phyloP scores from a whole-genome alignment of 2,797 vertebrate species.

The Poecilia picta region DNA sequence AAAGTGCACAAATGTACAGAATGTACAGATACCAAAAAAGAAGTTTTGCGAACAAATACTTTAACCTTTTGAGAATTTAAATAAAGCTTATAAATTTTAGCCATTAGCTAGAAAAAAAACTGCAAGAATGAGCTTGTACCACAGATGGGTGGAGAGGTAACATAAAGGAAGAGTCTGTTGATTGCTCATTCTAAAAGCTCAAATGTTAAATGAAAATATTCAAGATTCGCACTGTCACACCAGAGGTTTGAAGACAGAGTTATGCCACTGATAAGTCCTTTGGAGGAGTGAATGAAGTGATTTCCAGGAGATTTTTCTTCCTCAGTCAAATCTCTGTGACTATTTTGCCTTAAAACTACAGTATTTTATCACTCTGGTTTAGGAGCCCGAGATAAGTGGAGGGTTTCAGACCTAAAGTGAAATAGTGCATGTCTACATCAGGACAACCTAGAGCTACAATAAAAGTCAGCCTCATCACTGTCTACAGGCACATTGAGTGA shows the following conservation, averaged over 20 bases:
- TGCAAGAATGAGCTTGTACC: not conserved
- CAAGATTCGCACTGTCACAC: not conserved
- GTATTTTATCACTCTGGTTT: not conserved
- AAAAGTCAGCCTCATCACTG: slow-evolving; percentile 74
- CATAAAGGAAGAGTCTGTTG: not conserved
- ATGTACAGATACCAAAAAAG: not conserved
- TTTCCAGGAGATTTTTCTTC: not conserved
- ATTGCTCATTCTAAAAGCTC: not conserved
- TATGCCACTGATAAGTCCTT: not conserved
- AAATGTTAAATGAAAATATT: not conserved
- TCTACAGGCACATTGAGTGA: slow-evolving; percentile 61
- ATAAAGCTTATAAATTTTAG: not conserved
- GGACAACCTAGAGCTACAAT: slow-evolving; percentile 68
- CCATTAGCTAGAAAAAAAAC: not conserved
- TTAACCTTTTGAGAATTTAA: not conserved
- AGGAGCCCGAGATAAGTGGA: not conserved
- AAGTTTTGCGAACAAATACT: not conserved
- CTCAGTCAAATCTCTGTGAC: not conserved
- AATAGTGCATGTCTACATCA: slow-evolving; percentile 27
- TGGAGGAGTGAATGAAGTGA: not conserved
- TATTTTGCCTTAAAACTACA: not conserved
- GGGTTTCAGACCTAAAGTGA: slow-evolving; percentile 13
- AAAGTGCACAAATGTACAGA: not conserved
- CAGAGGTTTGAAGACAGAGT: not conserved
- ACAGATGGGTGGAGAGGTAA: not conserved